Evolutionary conservation across 2,113 vertebrate species (phyloP).

Genomic region (Triplophysa siluroides): DNA sequence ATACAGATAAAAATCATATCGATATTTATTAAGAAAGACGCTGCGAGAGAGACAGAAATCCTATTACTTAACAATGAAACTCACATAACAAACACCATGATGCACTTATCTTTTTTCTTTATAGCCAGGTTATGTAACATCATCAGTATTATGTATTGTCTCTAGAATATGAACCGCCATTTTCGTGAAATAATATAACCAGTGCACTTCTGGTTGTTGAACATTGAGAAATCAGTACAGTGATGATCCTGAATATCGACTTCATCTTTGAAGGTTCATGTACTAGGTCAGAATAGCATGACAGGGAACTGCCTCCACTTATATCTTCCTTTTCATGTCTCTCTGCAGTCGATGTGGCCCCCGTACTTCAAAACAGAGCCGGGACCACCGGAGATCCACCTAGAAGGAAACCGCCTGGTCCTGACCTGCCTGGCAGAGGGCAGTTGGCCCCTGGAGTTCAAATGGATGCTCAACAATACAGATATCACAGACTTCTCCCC

Average conservation of each 20-base stretch:
- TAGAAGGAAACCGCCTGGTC: conserved; percentile 92
- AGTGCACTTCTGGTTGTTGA: background rate
- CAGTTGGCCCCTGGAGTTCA: conserved; percentile 95
- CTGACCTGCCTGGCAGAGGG: conserved; percentile 93
- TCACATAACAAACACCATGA: no score
- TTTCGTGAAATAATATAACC: background rate
- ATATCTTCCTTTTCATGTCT: conserved; percentile 34
- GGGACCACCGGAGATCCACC: conserved; percentile 57
- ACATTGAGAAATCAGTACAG: conserved; percentile 1
- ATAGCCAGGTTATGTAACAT: no score
- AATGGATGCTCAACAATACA: conserved; percentile 82
- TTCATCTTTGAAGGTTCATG: conserved; percentile 8
- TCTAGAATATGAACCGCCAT: no score
- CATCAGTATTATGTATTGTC: no score
- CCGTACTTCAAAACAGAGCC: conserved; percentile 64
- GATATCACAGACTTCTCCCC: conserved; percentile 85
- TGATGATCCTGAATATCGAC: conserved; percentile 22
- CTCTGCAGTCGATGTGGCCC: conserved; percentile 55
- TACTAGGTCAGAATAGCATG: background rate
- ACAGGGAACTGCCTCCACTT: background rate
- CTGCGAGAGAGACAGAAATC: no score
- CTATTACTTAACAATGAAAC: no score
- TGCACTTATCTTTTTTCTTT: no score
- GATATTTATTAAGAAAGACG: no score
- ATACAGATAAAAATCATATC: no score